Base-by-base conservation (phyloP, 53 echinoderm and acorn worm genomes). In the Crossaster papposus region DNA sequence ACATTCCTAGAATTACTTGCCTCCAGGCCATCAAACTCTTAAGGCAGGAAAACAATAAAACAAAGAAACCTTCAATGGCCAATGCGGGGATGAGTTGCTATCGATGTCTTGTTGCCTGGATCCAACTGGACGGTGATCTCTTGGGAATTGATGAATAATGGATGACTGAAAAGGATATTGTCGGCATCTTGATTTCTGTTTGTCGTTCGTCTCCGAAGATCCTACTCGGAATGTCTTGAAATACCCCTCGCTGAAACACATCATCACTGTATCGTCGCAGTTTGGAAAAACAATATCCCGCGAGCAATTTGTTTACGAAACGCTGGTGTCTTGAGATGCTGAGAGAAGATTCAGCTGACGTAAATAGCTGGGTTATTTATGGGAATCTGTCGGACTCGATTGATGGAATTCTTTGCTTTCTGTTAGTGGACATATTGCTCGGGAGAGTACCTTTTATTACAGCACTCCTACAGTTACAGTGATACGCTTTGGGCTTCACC, bases 1-100 rank as follows among this genome's bases (percentile, higher is more conserved):
- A 73, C 32, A 73, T 73, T 73, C 74, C 30, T 73, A 36, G 74
- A 73, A 73, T 73, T 44, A 36, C 28, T 73, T 0, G 13, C 74
- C 35, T 32, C 74, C 33, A 32, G 74, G 74, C 14, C 74, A 73
- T 73, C 35, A 17, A 35, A 73, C 34, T 18, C 74, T 33, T 2
- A 34, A 35, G 20, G 74, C 15, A 30, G 13, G 74, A 73, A 22
- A 68, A 28, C 44, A 9, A 44, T 44, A 44, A n/a, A 44, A 5
- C 44, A 1, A 44, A 70, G 70, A 70, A n/a, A n/a, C 1, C 28
- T 5, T 26, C 5, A 73, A 32, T 13, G 5, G 35, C 1, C 18
- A 14, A 35, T 73, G 74, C 34, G 22, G 28, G 72, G 33, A 33
- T 32, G 35, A 32, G 35, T 32, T 32, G 30, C 15, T 14, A 17